Evolutionary conservation across 2,888 invertebrate genomes (phyloP).

Genomic region (Nineta flava): DNA sequence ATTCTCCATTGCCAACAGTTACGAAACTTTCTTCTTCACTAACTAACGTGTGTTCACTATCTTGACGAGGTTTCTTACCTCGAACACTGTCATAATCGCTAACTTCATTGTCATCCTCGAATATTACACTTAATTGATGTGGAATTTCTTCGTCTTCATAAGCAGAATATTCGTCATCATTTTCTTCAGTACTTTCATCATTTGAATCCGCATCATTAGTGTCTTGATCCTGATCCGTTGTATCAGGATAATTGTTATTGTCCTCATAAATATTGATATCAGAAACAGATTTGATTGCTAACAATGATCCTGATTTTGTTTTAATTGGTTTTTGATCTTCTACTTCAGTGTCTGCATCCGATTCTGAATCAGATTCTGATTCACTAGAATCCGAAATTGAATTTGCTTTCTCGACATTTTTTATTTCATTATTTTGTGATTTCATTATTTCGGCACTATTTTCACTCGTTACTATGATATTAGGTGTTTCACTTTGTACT

Average conservation of each 20-base stretch:
- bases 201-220: constrained; percentile 18
- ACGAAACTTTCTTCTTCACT: constrained; percentile 23
- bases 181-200: constrained; percentile 20
- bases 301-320: constrained; percentile 19
- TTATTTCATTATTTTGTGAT: constrained; percentile 9
- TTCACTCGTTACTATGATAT: constrained; percentile 12
- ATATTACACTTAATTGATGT: constrained; percentile 40
- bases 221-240: constrained; percentile 16
- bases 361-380: constrained; percentile 11
- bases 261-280: constrained; percentile 31
- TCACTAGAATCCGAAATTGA: constrained; percentile 7
- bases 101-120: constrained; percentile 37
- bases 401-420: neutral
- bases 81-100: constrained; percentile 17
- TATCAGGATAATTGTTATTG: constrained; percentile 13
- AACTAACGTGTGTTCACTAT: constrained; percentile 22
- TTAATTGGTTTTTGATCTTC: constrained; percentile 2
- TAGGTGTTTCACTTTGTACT: constrained; percentile 9
- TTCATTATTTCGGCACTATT: constrained; percentile 20
- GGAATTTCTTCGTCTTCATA: constrained; percentile 24
- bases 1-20: constrained; percentile 21
- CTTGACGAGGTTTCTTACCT: constrained; percentile 16
- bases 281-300: constrained; percentile 34
- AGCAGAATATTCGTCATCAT: constrained; percentile 16
- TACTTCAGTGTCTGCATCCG: constrained; percentile 12